Evolutionary conservation across 1,140 invertebrate genomes (phyloP).

Genomic region (Saccostrea glomerata): DNA sequence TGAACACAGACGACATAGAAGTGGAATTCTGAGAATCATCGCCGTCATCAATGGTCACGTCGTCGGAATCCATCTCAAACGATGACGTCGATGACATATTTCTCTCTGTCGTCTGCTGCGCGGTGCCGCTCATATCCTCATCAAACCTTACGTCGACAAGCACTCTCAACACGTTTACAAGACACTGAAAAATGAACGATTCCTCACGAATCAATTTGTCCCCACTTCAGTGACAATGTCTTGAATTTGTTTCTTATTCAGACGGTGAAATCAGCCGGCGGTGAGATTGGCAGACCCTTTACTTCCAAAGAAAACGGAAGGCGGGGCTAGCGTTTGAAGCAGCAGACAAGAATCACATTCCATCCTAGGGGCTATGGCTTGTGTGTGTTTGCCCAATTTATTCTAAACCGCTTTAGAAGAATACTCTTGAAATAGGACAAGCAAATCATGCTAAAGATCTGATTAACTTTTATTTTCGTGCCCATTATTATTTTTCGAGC

Average conservation of each 20-base stretch:
- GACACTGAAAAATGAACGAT: neutral
- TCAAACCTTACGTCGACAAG: slow-evolving; percentile 6
- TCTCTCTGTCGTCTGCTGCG: neutral
- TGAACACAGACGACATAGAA: neutral
- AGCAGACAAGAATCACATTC: neutral
- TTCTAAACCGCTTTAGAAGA: slow-evolving; percentile 2
- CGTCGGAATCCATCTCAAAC: neutral
- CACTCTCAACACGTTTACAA: slow-evolving; percentile 16
- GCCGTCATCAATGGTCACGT: slow-evolving; percentile 3
- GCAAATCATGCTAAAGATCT: neutral
- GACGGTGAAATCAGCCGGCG: slow-evolving; percentile 24
- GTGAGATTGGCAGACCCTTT: slow-evolving; percentile 33
- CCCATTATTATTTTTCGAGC: neutral
- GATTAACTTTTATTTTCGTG: slow-evolving; percentile 3
- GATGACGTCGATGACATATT: neutral
- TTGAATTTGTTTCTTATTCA: slow-evolving; percentile 36
- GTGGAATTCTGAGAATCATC: neutral
- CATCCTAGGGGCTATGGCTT: neutral
- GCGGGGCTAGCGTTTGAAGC: slow-evolving; percentile 2
- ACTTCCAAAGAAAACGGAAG: neutral
- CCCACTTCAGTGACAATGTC: neutral
- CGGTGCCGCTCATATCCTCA: neutral
- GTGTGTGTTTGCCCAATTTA: slow-evolving; percentile 16
- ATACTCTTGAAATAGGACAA: neutral
- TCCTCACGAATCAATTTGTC: slow-evolving; percentile 36